Evolutionary conservation across 1,140 invertebrate species (phyloP), one percentile per base, ranked within the genome.

Genomic region (Panagrolaimus sp.): DNA sequence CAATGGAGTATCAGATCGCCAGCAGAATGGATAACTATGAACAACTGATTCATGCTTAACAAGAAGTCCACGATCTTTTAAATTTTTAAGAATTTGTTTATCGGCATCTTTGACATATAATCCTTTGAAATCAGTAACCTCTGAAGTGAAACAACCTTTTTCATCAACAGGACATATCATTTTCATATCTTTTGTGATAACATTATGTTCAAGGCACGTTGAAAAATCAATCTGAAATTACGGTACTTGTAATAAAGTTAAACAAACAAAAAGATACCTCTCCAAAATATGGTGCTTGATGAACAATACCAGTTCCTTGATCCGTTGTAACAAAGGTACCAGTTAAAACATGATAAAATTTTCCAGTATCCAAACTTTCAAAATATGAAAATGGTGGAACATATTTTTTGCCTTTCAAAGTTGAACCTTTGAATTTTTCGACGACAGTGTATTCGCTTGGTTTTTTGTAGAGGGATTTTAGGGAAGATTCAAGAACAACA

Each of bases 21-120:
- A 99, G 83, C 96, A 99, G 83, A 92, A 98, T 17, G 96, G 96
- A 85, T 99, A 99, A 86, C 90, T 96, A 84, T 99, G 96, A 67
- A 90, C 89, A 6, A 89, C 87, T 63, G 77, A 66, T 43, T 73
- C 78, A 38, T 88, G 86, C 71, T 90, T 88, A 7, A 98, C 85
- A 9, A 98, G 84, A 72, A 90, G 87, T 1, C 89, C 90, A 2
- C 86, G 86, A 7, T 86, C 84, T 83, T 94, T 94, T 43, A 99
- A 84, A 72, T 88, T 83, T 65, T 93, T 90, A 15, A 96, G 91
- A 52, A 99, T 98, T 14, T 87, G 81, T 77, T 90, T 90, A 82
- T 91, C 90, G 67, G 90, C 90, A 83, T 90, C 89, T 86, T 98
- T 98, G 0, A 99, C 92, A 86, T 98, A 90, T 74, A 90, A 88